Evolutionary conservation across 1,140 invertebrate genomes (phyloP), one percentile per base, ranked within the genome.

Genomic region (Ips typographus): DNA sequence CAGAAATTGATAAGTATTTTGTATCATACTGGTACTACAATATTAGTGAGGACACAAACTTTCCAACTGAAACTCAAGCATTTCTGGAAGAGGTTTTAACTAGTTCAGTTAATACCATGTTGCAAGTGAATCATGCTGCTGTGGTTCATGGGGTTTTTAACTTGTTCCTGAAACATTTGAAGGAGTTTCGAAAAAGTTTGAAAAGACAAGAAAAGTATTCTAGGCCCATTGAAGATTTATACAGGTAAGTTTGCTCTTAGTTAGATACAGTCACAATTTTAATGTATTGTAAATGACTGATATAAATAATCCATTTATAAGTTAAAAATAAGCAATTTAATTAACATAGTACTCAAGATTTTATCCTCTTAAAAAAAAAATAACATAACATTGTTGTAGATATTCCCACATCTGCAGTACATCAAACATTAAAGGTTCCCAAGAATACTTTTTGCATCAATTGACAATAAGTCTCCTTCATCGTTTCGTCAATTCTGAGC

Each of bases 401-500:
- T 84, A 81, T 74, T 79, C 77, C 7, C 82, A 84, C 75, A 76
- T 81, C 6, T 80, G 78, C 22, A 82, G 80, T 47, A 58, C 43
- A 2, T 42, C 52, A 65, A 82, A 82, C 44, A 84, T 80, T 63
- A 75, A 79, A 43, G 74, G 76, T 71, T 73, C 82, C 0, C 78
- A 84, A 37, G 85, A 87, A 43, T 85, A 88, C 70, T 88, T 84
- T 72, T 78, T 85, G n/a, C 80, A 85, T 74, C 81, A 81, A 71
- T 72, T 88, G 38, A 80, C 87, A 40, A 82, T 82, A 67, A 80
- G 87, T 56, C 75, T 89, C 57, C 75, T 88, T 2, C 83, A 84
- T 73, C 87, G 88, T 74, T 84, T 89, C 67, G 77, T 89, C 8
- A 85, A 87, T 3, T 88, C 86, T 85, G 88, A 89, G 75, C 72